These are phyloP conservation scores for Ophion slaviceki DNA, from an alignment of 2,888 invertebrate species.

Conservation along the genomic window DNA sequence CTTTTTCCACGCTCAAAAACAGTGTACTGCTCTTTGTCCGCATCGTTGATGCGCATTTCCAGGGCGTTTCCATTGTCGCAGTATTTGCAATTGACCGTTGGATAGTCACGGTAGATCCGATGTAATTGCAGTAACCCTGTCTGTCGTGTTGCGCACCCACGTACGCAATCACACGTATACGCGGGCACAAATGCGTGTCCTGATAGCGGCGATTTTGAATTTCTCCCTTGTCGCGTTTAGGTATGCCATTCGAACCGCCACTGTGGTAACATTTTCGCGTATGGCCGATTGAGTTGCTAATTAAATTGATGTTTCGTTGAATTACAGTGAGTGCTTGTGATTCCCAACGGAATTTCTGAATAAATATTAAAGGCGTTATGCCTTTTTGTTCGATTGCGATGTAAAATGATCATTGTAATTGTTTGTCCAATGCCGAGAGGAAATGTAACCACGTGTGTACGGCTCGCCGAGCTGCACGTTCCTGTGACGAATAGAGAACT, in stretches of 20 bases:
- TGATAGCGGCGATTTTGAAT: background rate
- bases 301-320: slow-evolving; percentile 66
- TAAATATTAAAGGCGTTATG: slow-evolving; percentile 27
- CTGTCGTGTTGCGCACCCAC: background rate
- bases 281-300: slow-evolving; percentile 66
- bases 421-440: background rate
- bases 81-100: background rate
- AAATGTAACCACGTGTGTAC: background rate
- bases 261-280: slow-evolving; percentile 48
- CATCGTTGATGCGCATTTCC: background rate
- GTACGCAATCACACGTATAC: background rate
- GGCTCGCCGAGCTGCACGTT: background rate
- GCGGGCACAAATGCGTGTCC: background rate
- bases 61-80: background rate
- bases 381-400: background rate
- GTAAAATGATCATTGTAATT: background rate
- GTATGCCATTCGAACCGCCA: slow-evolving; percentile 32
- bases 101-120: background rate
- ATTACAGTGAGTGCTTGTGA: slow-evolving; percentile 61
- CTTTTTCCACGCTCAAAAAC: background rate
- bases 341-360: slow-evolving; percentile 50
- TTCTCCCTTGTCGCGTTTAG: slow-evolving; percentile 20
- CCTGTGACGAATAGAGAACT: background rate
- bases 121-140: background rate
- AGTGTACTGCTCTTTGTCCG: background rate